Base-by-base conservation (phyloP, 2,113 vertebrate species). In the Falcunculus frontatus region DNA sequence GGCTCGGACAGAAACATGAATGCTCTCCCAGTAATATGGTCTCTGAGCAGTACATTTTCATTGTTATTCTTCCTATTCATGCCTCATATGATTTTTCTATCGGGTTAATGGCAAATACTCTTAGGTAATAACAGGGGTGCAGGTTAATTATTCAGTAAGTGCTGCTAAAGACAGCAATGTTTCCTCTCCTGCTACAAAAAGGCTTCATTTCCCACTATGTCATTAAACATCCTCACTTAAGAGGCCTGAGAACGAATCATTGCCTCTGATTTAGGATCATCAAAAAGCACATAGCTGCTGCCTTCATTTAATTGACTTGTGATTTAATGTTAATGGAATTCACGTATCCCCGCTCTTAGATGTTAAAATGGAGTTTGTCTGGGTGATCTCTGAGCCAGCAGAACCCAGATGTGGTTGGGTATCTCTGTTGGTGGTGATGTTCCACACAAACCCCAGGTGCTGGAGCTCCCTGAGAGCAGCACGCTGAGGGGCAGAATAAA, bases 81-180 rank as follows among this genome's bases (percentile, higher is more conserved):
- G 46, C 27, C 42, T 83, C 57, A 10, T 32, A 41, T 16, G 25
- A 53, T 57, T 46, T 65, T 69, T 57, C 74, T 69, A 26, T 52
- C 52, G 75, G 67, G 82, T 77, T 96, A 94, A 88, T 80, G 63
- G 60, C 46, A 83, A 94, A 86, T 56, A 35, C 39, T 87, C 67
- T 26, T 47, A 70, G 70, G 52, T 75, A 74, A 60, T 84, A 60
- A 41, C 18, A 72, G 50, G 39, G 73, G 33, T 60, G 60, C 89
- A 72, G 91, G 87, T 91, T 93, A 95, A 95, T 92, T 95, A 79
- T 79, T 93, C 62, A 79, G 7, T 49, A 62, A 72, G 73, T 82
- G 59, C 81, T 62, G 65, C 19, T 87, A 29, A 85, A 87, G 70
- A 73, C 77, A 18, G 41, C n/a, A 33, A 6, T 57, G 52, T 53